Evolutionary conservation across 1,140 invertebrate genomes (phyloP).

Genomic region (Panagrolaimus sp.): DNA sequence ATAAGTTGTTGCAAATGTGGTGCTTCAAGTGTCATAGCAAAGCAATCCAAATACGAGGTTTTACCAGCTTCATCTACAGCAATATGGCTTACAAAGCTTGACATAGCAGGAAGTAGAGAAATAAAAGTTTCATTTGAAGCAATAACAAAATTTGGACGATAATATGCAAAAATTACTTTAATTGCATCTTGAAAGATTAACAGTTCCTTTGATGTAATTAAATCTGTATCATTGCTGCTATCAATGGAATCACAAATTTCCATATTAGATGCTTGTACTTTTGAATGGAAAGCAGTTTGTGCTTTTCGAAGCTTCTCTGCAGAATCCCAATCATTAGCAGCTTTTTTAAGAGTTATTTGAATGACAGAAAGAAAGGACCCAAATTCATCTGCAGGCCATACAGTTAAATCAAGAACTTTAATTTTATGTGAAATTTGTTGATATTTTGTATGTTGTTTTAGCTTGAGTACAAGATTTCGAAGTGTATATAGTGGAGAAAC

Average conservation of each 20-base stretch:
- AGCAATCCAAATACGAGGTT: neutral
- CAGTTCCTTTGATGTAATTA: neutral
- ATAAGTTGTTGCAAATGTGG: neutral
- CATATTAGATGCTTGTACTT: too few relatives aligned
- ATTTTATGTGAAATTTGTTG: neutral
- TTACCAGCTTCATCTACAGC: neutral
- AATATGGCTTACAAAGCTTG: neutral
- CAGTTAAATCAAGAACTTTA: neutral
- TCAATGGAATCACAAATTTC: neutral
- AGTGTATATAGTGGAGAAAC: neutral
- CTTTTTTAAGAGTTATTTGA: neutral
- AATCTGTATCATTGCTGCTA: neutral
- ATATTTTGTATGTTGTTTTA: neutral
- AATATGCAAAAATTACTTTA: neutral
- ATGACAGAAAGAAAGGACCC: neutral
- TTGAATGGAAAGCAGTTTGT: neutral
- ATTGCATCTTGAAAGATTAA: neutral
- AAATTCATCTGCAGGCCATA: neutral
- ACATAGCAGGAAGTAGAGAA: neutral
- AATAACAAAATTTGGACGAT: slow-evolving; percentile 2
- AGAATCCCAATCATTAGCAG: neutral
- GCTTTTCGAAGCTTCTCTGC: neutral
- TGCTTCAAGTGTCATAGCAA: neutral
- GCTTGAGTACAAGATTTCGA: neutral
- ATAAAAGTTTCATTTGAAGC: neutral